These are phyloP conservation scores for Octonoba sinensis DNA, from an alignment of 2,888 invertebrate species.

Conservation along the genomic window DNA sequence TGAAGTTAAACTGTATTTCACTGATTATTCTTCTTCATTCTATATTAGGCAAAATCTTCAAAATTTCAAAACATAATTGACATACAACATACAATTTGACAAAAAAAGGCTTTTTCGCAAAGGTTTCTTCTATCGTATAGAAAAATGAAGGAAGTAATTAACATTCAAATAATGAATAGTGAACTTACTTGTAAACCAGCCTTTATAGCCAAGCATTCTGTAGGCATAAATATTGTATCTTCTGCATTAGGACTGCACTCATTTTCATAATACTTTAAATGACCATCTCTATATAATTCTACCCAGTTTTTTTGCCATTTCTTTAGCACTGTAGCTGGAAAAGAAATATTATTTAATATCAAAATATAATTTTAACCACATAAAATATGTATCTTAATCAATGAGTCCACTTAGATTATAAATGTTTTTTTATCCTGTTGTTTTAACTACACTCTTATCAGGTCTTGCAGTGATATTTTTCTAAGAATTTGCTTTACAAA, in stretches of 20 bases:
- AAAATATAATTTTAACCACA: no score
- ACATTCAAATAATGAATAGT: not conserved
- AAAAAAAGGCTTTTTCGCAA: not conserved
- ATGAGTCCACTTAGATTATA: no score
- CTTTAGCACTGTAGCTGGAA: conserved; percentile 69
- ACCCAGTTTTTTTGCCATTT: conserved; percentile 71
- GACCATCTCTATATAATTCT: conserved; percentile 70
- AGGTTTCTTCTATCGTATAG: not conserved
- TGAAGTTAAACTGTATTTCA: no score
- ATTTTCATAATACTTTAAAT: conserved; percentile 70
- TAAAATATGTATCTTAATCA: no score
- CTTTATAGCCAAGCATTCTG: conserved; percentile 68
- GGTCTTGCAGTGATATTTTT: no score
- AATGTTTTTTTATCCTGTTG: no score
- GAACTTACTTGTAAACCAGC: conserved; percentile 68
- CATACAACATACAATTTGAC: no score
- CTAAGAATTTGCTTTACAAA: no score
- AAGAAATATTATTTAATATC: not conserved
- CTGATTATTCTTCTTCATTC: no score
- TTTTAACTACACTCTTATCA: no score
- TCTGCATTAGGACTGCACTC: conserved; percentile 69
- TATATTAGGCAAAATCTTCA: no score
- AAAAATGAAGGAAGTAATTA: conserved; percentile 1
- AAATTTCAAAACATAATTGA: no score
- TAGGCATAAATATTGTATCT: conserved; percentile 68